A percentile compares a stretch with the other conserved stretches of the same genome.
Conservation (phyloP, 2,113 vertebrate genomes). For the Petrocephalus zakoni region DNA sequence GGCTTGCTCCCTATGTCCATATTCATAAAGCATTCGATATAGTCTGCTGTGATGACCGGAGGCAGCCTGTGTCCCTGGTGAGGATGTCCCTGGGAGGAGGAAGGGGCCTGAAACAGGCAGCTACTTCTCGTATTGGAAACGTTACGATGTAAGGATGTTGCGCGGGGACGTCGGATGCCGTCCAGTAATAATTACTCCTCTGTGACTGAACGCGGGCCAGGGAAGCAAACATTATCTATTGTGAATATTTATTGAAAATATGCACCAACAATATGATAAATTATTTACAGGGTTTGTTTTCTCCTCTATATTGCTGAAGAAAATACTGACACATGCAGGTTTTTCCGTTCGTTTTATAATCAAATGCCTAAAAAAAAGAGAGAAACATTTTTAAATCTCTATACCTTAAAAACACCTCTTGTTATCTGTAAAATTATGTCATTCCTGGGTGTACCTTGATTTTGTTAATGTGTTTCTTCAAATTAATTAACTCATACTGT, state of each 20-base stretch:
- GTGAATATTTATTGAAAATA: not conserved
- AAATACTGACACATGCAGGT: not conserved
- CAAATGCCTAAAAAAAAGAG: not conserved
- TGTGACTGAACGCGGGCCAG: not conserved
- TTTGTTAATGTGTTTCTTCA: not conserved
- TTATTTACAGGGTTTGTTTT: not conserved
- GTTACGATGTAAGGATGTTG: conserved; percentile 43
- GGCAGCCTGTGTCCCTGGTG: conserved; percentile 33
- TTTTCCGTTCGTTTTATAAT: not conserved
- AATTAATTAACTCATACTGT: not conserved
- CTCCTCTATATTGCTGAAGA: not conserved
- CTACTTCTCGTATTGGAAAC: conserved; percentile 59
- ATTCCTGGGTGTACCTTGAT: not conserved
- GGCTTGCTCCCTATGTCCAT: conserved; percentile 63
- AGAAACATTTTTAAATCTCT: not conserved
- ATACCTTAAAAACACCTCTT: not conserved
- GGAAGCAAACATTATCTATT: not conserved
- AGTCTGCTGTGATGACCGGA: conserved; percentile 63
- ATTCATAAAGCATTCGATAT: conserved; percentile 73
- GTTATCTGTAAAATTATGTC: not conserved
- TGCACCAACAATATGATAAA: not conserved
- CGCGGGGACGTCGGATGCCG: not conserved
- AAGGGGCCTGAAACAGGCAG: conserved; percentile 54
- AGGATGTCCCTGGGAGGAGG: conserved; percentile 55
- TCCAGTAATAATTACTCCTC: not conserved